phyloP scores from a whole-genome alignment of 2,797 vertebrate species.

The Graptemys geographica region DNA sequence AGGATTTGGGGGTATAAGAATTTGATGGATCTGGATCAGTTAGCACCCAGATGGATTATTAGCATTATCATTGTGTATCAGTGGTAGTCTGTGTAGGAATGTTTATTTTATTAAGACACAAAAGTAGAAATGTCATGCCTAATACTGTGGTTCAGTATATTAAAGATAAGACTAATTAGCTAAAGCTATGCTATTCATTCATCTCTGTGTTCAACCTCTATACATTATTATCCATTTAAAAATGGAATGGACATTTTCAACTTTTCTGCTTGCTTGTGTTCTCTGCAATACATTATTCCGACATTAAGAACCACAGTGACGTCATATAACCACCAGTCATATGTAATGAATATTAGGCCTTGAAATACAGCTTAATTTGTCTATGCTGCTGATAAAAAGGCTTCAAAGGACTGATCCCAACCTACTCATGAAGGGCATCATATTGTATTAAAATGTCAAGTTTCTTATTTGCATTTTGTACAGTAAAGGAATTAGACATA shows the following conservation, averaged over 20 bases:
- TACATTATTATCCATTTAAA: neutral
- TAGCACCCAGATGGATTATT: neutral
- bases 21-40: rapidly evolving
- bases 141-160: neutral
- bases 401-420: neutral
- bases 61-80: neutral
- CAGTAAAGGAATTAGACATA: neutral
- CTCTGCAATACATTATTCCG: neutral
- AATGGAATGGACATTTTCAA: neutral
- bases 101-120: neutral
- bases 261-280: neutral
- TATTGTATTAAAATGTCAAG: neutral
- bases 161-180: rapidly evolving
- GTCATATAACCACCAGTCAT: neutral
- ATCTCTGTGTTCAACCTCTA: rapidly evolving
- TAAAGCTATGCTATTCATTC: neutral
- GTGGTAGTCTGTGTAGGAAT: neutral
- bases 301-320: neutral
- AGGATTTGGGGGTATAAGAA: neutral
- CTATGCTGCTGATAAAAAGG: neutral
- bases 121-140: neutral
- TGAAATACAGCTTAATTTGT: neutral
- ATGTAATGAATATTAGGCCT: neutral
- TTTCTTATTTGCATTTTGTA: neutral
- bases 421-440: neutral